These are phyloP conservation scores for Drosophila ambigua DNA, from an alignment of 1,140 invertebrate genomes.

Conservation along the genomic window DNA sequence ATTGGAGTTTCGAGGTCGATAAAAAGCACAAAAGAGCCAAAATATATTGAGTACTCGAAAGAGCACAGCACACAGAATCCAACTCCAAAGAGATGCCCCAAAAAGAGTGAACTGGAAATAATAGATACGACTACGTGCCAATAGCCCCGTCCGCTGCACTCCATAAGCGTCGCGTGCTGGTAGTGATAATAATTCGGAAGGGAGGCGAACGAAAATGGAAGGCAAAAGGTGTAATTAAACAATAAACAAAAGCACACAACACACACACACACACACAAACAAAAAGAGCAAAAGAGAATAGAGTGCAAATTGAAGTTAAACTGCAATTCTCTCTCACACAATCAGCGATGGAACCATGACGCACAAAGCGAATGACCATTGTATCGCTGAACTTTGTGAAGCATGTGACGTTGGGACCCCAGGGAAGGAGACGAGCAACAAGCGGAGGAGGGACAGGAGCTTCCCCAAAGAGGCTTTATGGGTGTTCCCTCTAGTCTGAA, in stretches of 20 bases:
- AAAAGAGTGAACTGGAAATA: conserved; percentile 13
- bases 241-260: conserved; percentile 51
- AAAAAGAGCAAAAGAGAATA: background rate
- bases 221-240: conserved; percentile 59
- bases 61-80: conserved; percentile 21
- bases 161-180: conserved; percentile 17
- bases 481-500: conserved; percentile 25
- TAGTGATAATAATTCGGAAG: conserved; percentile 46
- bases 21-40: conserved; percentile 4
- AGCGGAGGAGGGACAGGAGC: background rate
- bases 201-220: conserved; percentile 5
- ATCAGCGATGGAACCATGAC: conserved; percentile 37
- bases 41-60: conserved; percentile 24
- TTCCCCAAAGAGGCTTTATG: too few species aligned
- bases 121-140: conserved; percentile 66
- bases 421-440: too few species aligned
- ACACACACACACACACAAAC: background rate
- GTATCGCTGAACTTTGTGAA: conserved; percentile 4
- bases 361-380: conserved; percentile 56
- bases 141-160: conserved; percentile 56
- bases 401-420: conserved; percentile 54
- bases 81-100: conserved; percentile 51
- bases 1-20: conserved; percentile 32
- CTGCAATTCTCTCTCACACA: conserved; percentile 11
- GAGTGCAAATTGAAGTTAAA: conserved; percentile 35